Conservation (phyloP, 2,113 vertebrate species). For the Ochotona curzoniae region DNA sequence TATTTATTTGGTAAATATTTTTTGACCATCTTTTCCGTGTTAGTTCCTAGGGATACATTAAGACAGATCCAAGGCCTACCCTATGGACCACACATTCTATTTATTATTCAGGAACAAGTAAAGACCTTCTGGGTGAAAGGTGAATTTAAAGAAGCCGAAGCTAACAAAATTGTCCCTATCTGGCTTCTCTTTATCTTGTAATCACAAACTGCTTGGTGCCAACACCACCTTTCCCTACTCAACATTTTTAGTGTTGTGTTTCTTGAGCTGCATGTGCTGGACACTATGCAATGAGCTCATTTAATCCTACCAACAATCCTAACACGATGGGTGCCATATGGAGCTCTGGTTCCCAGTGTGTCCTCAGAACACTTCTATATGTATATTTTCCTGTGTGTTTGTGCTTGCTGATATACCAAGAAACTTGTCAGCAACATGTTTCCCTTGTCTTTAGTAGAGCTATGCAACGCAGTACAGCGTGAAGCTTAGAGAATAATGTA, state of each 20-base stretch:
- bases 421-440: not conserved
- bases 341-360: not conserved
- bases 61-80: not conserved
- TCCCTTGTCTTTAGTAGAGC: not conserved
- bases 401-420: not conserved
- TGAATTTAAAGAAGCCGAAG: not conserved
- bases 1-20: not conserved
- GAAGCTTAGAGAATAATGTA: not conserved
- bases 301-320: not conserved
- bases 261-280: not conserved
- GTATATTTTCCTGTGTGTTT: not conserved
- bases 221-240: not conserved
- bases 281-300: not conserved
- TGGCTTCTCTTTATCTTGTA: not conserved
- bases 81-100: not conserved
- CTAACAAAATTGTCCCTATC: not conserved
- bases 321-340: not conserved
- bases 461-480: not conserved
- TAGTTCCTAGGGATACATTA: not conserved
- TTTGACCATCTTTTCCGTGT: not conserved
- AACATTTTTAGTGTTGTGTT: constrained; percentile 15
- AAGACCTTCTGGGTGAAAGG: not conserved
- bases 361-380: not conserved
- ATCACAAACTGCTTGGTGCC: not conserved
- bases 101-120: constrained; percentile 10